Evolutionary conservation across 1,140 invertebrate species (phyloP).

Genomic region (Ceratosolen solmsi): DNA sequence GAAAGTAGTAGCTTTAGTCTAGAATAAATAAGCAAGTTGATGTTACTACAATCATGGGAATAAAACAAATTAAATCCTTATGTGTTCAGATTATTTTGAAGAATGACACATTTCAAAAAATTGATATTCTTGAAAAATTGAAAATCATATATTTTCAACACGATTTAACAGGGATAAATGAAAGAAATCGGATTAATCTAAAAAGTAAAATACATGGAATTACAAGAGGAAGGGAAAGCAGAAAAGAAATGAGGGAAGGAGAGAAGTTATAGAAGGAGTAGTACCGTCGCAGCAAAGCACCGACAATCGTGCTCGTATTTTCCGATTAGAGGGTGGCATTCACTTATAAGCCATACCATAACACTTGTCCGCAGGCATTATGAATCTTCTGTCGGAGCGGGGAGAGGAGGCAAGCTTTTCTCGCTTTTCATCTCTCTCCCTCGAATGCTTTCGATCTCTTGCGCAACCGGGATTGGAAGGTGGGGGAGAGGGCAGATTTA

Average conservation of each 20-base stretch:
- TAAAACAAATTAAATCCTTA: too few species aligned
- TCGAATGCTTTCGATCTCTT: constrained; percentile 20
- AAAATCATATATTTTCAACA: background rate
- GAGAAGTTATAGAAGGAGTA: background rate
- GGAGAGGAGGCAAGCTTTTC: background rate
- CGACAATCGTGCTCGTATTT: constrained; percentile 73
- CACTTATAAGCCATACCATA: constrained; percentile 74
- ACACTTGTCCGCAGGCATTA: constrained; percentile 73
- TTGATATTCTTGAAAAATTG: constrained; percentile 8
- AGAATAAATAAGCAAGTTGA: too few species aligned
- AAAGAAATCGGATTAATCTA: background rate
- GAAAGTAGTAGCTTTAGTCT: too few species aligned
- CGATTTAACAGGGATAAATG: background rate
- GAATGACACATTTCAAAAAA: too few species aligned
- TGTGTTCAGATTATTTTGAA: too few species aligned
- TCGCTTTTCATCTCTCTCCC: constrained; percentile 6
- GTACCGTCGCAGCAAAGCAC: constrained; percentile 55
- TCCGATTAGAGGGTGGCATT: constrained; percentile 74
- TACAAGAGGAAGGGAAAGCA: constrained; percentile 20
- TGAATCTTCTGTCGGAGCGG: constrained; percentile 59
- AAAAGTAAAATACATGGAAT: background rate
- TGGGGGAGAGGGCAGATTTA: constrained; percentile 68
- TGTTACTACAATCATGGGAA: too few species aligned
- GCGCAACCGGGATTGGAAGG: constrained; percentile 15
- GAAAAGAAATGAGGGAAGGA: background rate